Evolutionary conservation across 1,140 invertebrate species (phyloP), one percentile per base, ranked within the genome.

Genomic region (Drosophila busckii): DNA sequence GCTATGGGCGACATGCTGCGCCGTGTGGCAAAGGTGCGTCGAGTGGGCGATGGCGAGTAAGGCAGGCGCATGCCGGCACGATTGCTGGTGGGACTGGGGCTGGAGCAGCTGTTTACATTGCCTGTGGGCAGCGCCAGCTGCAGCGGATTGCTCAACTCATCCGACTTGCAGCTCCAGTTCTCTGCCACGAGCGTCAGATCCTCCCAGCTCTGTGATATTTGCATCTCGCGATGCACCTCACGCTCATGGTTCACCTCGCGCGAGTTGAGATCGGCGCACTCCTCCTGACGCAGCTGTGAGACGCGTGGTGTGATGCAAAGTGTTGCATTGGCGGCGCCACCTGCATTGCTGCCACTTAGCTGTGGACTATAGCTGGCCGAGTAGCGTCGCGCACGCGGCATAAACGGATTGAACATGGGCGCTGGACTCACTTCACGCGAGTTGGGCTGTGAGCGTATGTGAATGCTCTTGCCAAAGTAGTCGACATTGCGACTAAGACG

Each of bases 141-240:
- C 46, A 89, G 69, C 4, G 86, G 84, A 69, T 88, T 88, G 2
- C 63, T 76, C 10, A 87, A 92, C 91, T 88, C 92, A 35, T 88
- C 84, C 82, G 88, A 89, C 88, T 69, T 88, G 83, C 64, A 88
- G 6, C 89, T 88, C 60, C 88, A 85, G 22, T 89, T 89, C 70
- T 92, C 91, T 2, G 90, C 89, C 55, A 95, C 92, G 17, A 96
- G 88, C 0, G 93, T 93, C 2, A 97, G 89, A 88, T 96, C 95
- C 87, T 96, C 95, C 90, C 94, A 96, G 9, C 95, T 96, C 84
- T 95, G 94, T 1, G 95, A 96, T 88, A 97, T 96, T 87, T 95
- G 93, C 90, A 97, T 95, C 58, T 94, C 93, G 75, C 92, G 93
- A 82, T 96, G 94, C 40, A 95, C 90, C 88, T 96, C 94, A 32